Base-by-base conservation (phyloP, 1,140 invertebrate species). In the Pseudobourletiella spinata region DNA sequence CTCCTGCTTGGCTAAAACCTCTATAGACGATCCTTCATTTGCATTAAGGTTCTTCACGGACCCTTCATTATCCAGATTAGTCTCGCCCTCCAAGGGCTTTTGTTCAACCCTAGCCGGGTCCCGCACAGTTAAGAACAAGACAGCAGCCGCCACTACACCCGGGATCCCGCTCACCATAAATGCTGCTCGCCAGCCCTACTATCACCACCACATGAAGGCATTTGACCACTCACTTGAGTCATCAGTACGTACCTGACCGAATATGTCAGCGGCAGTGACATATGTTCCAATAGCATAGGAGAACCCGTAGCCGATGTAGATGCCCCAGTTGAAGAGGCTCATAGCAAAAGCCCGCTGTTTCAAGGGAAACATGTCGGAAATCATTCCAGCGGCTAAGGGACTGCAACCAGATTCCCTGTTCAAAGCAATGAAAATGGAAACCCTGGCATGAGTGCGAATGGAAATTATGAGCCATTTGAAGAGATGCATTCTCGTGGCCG, bases 241-340 rank as follows among this genome's bases (percentile, higher is more conserved):
- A n/a, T n/a, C n/a, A n/a, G n/a, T n/a, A n/a, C 32, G 78, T 74
- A 86, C 85, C 75, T 89, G 72, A 64, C 82, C 81, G 79, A 86
- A 88, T 43, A 86, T 82, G 71, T 94, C 86, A 16, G 86, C 71
- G 43, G 81, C 76, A 1, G 90, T 88, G 42, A 95, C 81, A 70
- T 94, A 94, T 66, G 91, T 83, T 1, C 91, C 91, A 20, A 95
- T 83, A 0, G 90, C 90, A 73, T 93, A 95, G 11, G 91, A 89
- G 48, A 95, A 84, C 42, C 91, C 91, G 67, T 94, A 95, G 14
- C 91, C 92, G 22, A 91, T 88, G 72, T 96, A 96, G 65, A 96
- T 95, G 30, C 92, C 92, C 90, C 90, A 95, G 75, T 95, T 95
- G 77, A 95, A 95, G 57, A 95, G 85, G 1, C 91, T 91, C 79